Evolutionary conservation across 2,888 invertebrate genomes (phyloP).

Genomic region (Rhamnusium bicolor): DNA sequence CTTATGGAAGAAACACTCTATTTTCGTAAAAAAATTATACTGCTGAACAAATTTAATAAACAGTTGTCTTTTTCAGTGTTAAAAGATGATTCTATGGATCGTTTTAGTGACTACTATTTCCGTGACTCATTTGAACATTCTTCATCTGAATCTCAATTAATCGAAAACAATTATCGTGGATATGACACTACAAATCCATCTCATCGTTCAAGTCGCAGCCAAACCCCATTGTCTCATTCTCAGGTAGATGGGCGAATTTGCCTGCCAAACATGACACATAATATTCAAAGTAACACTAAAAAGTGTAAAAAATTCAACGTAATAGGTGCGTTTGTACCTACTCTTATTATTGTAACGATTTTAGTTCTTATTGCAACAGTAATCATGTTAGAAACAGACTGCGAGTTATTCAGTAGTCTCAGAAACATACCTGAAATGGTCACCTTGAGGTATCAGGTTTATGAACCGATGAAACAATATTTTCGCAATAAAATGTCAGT

Average conservation of each 20-base stretch:
- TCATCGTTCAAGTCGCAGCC: constrained; percentile 72
- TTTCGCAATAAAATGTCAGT: constrained; percentile 77
- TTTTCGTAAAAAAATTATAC: background rate
- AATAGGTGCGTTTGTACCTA: constrained; percentile 83
- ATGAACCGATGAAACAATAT: constrained; percentile 87
- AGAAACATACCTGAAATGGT: constrained; percentile 85
- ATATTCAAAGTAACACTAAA: constrained; percentile 53
- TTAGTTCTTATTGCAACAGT: constrained; percentile 80
- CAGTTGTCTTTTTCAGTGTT: constrained; percentile 61
- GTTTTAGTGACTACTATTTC: constrained; percentile 79
- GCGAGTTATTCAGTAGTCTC: constrained; percentile 79
- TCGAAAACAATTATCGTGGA: constrained; percentile 71
- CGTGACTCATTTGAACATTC: constrained; percentile 86
- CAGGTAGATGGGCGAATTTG: constrained; percentile 67
- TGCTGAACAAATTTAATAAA: no score
- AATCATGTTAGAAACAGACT: constrained; percentile 85
- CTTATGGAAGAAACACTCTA: background rate
- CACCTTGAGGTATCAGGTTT: constrained; percentile 84
- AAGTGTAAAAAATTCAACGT: constrained; percentile 75
- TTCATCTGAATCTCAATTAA: constrained; percentile 83
- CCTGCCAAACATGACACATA: constrained; percentile 59
- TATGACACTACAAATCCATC: constrained; percentile 69
- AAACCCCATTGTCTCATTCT: constrained; percentile 70
- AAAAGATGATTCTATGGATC: constrained; percentile 70
- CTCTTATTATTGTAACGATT: constrained; percentile 82